Evolutionary conservation across 2,888 invertebrate species (phyloP).

Genomic region (Morinoia aosen): DNA sequence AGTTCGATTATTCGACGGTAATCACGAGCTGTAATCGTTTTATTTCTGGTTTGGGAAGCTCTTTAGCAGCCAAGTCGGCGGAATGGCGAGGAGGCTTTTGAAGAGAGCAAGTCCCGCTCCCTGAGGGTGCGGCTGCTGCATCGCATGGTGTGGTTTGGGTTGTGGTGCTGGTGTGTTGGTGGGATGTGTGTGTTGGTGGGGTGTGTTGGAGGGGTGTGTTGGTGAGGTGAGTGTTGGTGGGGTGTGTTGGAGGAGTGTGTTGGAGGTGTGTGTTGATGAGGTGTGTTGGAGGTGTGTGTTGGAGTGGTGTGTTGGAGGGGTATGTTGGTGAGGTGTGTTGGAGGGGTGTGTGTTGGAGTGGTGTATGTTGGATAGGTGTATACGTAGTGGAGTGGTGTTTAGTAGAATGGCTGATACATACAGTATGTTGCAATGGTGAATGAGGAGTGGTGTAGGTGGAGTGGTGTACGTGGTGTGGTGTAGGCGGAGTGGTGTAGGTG

Average conservation of each 20-base stretch:
- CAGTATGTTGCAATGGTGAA: too few species aligned
- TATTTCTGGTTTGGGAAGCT: slow-evolving; percentile 41
- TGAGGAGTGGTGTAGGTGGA: too few species aligned
- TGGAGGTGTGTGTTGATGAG: neutral
- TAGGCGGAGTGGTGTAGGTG: too few species aligned
- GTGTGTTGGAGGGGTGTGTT: neutral
- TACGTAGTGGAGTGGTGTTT: too few species aligned
- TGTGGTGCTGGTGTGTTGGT: neutral
- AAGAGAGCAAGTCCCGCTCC: neutral
- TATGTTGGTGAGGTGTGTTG: too few species aligned
- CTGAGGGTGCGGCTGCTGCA: neutral
- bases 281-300: too few species aligned
- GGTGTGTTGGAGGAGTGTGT: neutral
- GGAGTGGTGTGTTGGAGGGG: neutral
- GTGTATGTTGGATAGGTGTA: too few species aligned
- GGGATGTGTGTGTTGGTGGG: neutral
- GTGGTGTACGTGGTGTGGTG: too few species aligned
- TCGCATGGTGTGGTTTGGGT: neutral
- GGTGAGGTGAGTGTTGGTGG: neutral
- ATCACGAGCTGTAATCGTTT: slow-evolving; percentile 30
- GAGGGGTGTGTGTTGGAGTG: too few species aligned
- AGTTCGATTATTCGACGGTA: slow-evolving; percentile 35
- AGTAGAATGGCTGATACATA: too few species aligned
- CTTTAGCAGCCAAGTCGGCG: slow-evolving; percentile 31
- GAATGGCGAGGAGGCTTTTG: neutral